Conservation (phyloP, 1,140 invertebrate genomes). For the Brachionus paranguensis region DNA sequence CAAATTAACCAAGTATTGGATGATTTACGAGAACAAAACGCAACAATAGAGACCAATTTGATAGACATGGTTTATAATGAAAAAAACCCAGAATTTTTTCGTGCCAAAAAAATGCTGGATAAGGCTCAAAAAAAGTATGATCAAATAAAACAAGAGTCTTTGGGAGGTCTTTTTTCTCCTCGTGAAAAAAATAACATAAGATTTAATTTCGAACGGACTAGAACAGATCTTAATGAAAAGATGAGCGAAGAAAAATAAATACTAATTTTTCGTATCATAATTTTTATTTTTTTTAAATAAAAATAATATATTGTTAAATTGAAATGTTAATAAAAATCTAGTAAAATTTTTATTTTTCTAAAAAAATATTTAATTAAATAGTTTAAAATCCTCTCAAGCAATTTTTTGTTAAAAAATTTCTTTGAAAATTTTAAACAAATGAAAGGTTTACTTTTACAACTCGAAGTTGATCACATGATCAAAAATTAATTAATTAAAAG, state of each 20-base stretch:
- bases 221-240: neutral
- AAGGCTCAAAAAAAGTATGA: conserved; percentile 34
- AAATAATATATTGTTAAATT: neutral
- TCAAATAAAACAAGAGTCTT: neutral
- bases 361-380: too few relatives aligned
- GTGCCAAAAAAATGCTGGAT: conserved; percentile 3
- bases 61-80: neutral
- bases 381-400: too few relatives aligned
- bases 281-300: neutral
- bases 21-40: neutral
- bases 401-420: too few relatives aligned
- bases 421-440: too few relatives aligned
- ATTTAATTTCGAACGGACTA: neutral
- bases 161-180: neutral
- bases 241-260: neutral
- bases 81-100: neutral
- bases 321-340: neutral
- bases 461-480: too few relatives aligned
- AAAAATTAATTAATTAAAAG: too few relatives aligned
- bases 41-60: neutral
- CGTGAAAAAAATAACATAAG: neutral
- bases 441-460: too few relatives aligned
- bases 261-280: too few relatives aligned
- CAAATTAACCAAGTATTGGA: conserved; percentile 9
- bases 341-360: too few relatives aligned